Base-by-base conservation (phyloP, 2,113 vertebrate species). In the Scomber japonicus region DNA sequence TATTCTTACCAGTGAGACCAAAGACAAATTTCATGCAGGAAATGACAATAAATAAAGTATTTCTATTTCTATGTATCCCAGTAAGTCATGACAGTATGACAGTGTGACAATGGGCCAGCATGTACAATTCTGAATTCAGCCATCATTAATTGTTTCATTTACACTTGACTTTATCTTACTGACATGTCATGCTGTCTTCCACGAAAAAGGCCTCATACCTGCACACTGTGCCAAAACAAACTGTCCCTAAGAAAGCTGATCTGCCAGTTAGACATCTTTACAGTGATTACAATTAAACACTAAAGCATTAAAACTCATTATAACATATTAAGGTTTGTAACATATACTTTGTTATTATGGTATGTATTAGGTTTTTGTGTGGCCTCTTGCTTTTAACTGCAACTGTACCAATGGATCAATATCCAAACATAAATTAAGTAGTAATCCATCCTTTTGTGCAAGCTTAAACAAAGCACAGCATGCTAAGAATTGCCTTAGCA, bases 401-500 rank as follows among this genome's bases (percentile, higher is more conserved):
- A 56, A 45, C 11, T 11, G 2, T 7, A 35, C 0, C 50, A 45
- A 11, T 4, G 13, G 45, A 54, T 66, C 45, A 51, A 40, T n/a
- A 21, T 60, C 11, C 6, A 7, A 3, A 64, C 80, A 55, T 56
- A 19, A 69, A 48, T 5, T 24, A 17, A 48, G 48, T 46, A 1
- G 12, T 46, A 63, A 7, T 66, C 5, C 19, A 59, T 74, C 30
- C 59, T 46, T 83, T 44, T 63, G 78, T 80, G 76, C 88, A 80
- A 77, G 88, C 81, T 87, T 63, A 69, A 84, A 89, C 83, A 75
- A 78, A 82, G 61, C 73, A 56, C 73, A 56, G 51, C 54, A 4
- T 27, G 24, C 24, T 27, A 45, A 50, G 66, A 56, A 89, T 76
- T 66, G 84, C 62, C 75, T n/a, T 86, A 90, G 90, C 89, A 78